Evolutionary conservation across 2,888 invertebrate species (phyloP).

Genomic region (Myopa testacea): DNA sequence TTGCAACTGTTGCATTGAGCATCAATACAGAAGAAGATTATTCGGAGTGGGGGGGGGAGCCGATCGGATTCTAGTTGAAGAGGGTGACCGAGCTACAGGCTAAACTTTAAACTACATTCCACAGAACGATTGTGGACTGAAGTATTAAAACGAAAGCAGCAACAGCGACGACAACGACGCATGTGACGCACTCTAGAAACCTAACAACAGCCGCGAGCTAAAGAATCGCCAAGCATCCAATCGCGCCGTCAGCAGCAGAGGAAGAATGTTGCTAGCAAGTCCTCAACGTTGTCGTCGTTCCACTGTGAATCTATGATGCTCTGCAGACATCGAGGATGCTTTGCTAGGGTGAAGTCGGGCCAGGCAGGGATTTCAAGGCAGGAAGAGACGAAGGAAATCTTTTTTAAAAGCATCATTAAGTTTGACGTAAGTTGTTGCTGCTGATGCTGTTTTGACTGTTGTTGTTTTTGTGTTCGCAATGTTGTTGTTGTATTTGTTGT

Average conservation of each 20-base stretch:
- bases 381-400: constrained; percentile 19
- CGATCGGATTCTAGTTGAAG: constrained; percentile 8
- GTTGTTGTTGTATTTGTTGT: constrained; percentile 16
- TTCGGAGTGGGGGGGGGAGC: background rate
- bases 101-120: constrained; percentile 6
- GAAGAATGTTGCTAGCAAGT: constrained; percentile 8
- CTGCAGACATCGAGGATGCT: background rate
- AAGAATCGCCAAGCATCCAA: background rate
- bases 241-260: background rate
- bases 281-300: background rate
- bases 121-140: background rate
- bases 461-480: constrained; percentile 22
- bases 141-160: constrained; percentile 25
- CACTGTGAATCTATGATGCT: background rate
- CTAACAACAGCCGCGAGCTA: background rate
- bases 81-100: background rate
- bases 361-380: background rate
- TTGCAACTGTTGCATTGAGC: constrained; percentile 25
- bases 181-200: background rate
- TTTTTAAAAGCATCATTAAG: constrained; percentile 47
- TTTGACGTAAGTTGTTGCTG: constrained; percentile 45
- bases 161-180: constrained; percentile 12
- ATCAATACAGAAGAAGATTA: constrained; percentile 7
- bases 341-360: background rate
- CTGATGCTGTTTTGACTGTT: constrained; percentile 33